Evolutionary conservation across 2,113 vertebrate species (phyloP).

Genomic region (Cochlearius cochlearius): DNA sequence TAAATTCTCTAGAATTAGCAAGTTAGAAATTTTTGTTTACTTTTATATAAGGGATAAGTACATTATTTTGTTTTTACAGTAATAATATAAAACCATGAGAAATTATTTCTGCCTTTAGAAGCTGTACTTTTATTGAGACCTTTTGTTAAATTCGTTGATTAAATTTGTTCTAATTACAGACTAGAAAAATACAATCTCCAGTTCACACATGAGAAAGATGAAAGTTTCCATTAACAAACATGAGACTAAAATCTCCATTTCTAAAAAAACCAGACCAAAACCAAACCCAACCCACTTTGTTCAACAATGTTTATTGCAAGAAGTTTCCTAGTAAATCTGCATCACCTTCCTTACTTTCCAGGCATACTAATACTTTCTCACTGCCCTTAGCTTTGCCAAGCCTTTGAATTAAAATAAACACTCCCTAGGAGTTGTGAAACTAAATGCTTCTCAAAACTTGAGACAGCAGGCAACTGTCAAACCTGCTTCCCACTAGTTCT

Average conservation of each 20-base stretch:
- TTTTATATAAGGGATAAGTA: neutral
- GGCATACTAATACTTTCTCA: neutral
- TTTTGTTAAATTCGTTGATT: neutral
- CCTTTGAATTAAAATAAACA: conserved; percentile 3
- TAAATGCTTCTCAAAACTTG: conserved; percentile 5
- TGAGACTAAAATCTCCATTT: neutral
- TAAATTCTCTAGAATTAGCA: neutral
- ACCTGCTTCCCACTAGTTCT: neutral
- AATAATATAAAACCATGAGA: neutral
- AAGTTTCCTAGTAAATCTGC: neutral
- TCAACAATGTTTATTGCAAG: neutral
- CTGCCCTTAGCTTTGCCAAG: neutral
- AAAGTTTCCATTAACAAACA: neutral
- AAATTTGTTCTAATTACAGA: neutral
- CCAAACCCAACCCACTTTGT: neutral
- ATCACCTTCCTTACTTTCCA: neutral
- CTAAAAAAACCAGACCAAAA: neutral
- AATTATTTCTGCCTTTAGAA: neutral
- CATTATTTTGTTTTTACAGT: neutral
- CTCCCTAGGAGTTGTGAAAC: neutral
- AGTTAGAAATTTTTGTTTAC: neutral
- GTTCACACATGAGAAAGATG: neutral
- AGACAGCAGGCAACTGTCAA: conserved; percentile 42
- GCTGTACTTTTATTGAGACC: neutral
- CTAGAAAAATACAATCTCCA: neutral